Evolutionary conservation across 2,888 invertebrate species (phyloP).

Genomic region (Vannuccia rotundouncinata): DNA sequence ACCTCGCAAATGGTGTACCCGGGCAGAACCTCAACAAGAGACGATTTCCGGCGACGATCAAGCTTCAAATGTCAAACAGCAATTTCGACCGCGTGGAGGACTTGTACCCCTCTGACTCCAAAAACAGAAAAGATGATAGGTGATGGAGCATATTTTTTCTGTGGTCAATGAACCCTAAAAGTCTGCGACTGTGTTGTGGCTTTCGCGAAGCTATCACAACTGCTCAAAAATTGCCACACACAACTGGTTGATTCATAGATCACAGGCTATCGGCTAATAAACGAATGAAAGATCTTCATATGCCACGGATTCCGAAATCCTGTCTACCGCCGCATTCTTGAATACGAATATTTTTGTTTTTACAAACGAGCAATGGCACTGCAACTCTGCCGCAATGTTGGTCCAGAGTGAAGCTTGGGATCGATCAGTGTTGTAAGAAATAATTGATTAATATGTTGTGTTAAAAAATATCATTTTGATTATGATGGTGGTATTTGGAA

Average conservation of each 20-base stretch:
- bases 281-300: not conserved
- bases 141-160: too few relatives aligned
- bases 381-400: not conserved
- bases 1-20: too few relatives aligned
- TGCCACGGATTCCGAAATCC: not conserved
- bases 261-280: not conserved
- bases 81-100: not conserved
- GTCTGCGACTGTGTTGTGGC: not conserved
- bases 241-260: not conserved
- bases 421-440: too few relatives aligned
- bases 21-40: too few relatives aligned
- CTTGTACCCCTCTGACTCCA: not conserved
- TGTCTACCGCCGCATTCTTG: not conserved
- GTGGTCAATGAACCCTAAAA: slow-evolving; percentile 3
- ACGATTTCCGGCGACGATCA: not conserved
- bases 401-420: not conserved
- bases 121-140: slow-evolving; percentile 4
- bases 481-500: too few relatives aligned
- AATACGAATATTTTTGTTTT: slow-evolving; percentile 3
- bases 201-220: too few relatives aligned
- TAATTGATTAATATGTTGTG: too few relatives aligned
- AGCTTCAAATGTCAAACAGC: not conserved
- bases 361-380: not conserved
- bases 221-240: not conserved
- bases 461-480: too few relatives aligned